Evolutionary conservation across 2,113 vertebrate species (phyloP), one percentile per base, ranked within the genome.

Genomic region (Columbina picui): DNA sequence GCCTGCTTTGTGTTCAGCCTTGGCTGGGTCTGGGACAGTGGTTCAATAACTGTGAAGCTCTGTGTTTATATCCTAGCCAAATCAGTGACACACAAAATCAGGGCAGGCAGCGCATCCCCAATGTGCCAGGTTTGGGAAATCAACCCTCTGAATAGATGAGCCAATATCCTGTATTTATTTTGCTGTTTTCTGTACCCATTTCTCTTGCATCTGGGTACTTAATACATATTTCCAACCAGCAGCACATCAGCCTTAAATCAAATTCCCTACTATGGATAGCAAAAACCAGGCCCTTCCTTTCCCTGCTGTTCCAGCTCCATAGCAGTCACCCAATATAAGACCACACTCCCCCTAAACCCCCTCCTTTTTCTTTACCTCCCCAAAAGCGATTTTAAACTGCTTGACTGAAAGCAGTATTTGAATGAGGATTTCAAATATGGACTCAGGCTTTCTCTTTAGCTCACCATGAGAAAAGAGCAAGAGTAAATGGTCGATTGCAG

Each of bases 61-160:
- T 92, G 90, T 93, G 74, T 71, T 97, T 97, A 95, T 82, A 94
- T 96, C 94, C 95, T 81, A 95, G 96, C 91, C 94, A 98, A 97
- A 97, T 77, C 65, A 84, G 89, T 95, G 86, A 97, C 89, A 97
- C 89, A 94, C 92, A 96, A 96, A 97, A 95, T 84, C 86, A 96
- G 92, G 95, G 93, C 71, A 94, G 84, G 80, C 78, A n/a, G 80
- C 80, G 91, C 96, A 91, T 91, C 92, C 61, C 53, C 71, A 83
- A 60, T 84, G 76, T 94, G 95, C 95, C 95, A 95, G 89, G 60
- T 95, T 96, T 95, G 84, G 84, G 82, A 89, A 95, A 94, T 97
- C 79, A 90, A 65, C 30, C 19, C 94, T 97, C 85, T 76, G 79
- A 89, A 89, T 59, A 75, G 60, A 89, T 76, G 43, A 79, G 81